A percentile compares a stretch with the other conserved stretches of the same genome.
Conservation (phyloP, 2,888 invertebrate genomes). For the Xiphydria camelus region DNA sequence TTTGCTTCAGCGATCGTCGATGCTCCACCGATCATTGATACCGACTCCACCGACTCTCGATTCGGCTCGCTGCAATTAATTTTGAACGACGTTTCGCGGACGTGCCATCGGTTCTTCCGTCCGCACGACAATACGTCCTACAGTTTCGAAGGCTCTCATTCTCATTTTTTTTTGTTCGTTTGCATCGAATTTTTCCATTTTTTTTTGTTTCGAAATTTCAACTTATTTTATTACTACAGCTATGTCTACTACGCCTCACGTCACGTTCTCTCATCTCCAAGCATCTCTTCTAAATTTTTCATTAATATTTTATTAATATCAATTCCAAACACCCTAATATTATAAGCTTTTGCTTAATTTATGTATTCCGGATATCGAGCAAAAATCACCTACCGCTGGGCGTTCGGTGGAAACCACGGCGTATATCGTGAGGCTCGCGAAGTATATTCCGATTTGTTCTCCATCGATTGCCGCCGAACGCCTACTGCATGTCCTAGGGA, state of each 20-base stretch:
- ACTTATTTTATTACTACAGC: constrained; percentile 20
- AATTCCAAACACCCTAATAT: constrained; percentile 43
- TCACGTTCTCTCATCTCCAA: constrained; percentile 44
- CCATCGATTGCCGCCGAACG: constrained; percentile 27
- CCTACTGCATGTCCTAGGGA: constrained; percentile 41
- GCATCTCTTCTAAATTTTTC: constrained; percentile 49
- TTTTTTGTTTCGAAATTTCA: constrained; percentile 38
- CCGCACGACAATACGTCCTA: too few species aligned
- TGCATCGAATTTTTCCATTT: constrained; percentile 10
- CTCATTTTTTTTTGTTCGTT: neutral
- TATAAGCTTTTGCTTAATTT: constrained; percentile 48
- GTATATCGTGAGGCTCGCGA: too few species aligned
- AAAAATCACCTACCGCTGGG: constrained; percentile 29
- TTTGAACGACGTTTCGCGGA: too few species aligned
- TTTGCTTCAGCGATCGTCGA: too few species aligned
- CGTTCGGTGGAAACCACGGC: too few species aligned
- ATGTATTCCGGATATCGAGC: too few species aligned
- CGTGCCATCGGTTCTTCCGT: too few species aligned
- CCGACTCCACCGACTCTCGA: too few species aligned
- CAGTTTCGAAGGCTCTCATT: constrained; percentile 58
- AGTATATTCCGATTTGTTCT: too few species aligned
- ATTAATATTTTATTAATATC: constrained; percentile 47
- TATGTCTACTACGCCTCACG: constrained; percentile 27
- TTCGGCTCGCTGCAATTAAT: too few species aligned
- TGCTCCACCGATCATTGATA: too few species aligned